These are phyloP conservation scores for Eristalinus aeneus DNA, from an alignment of 2,888 invertebrate genomes.

Conservation along the genomic window DNA sequence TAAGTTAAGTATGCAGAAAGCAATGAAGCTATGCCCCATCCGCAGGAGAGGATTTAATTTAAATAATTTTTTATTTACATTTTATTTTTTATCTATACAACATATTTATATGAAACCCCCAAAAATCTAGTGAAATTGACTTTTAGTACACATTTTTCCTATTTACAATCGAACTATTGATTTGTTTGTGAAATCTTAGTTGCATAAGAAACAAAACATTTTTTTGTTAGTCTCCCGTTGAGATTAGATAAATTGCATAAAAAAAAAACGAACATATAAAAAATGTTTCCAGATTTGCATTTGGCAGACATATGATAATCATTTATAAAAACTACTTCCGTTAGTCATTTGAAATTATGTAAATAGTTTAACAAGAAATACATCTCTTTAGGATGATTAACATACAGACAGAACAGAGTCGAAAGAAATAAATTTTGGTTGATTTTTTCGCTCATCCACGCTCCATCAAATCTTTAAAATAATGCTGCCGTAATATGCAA, in stretches of 20 bases:
- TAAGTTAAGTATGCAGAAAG: slow-evolving; percentile 50
- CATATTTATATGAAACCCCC: neutral
- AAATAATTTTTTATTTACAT: neutral
- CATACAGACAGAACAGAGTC: slow-evolving; percentile 7
- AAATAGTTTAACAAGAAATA: slow-evolving; percentile 25
- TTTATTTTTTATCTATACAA: neutral
- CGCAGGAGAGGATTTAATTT: slow-evolving; percentile 29
- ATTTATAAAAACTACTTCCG: neutral
- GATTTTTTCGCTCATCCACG: slow-evolving; percentile 37
- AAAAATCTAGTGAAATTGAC: slow-evolving; percentile 18
- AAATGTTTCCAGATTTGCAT: slow-evolving; percentile 46
- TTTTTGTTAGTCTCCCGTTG: slow-evolving; percentile 15
- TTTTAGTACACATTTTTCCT: neutral
- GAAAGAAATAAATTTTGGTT: slow-evolving; percentile 34
- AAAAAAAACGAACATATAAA: neutral
- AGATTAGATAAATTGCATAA: neutral
- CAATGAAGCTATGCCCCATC: slow-evolving; percentile 2
- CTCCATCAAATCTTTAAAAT: neutral
- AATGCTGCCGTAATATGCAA: slow-evolving; percentile 21
- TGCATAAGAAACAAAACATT: too few relatives aligned
- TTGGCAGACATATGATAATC: slow-evolving; percentile 19
- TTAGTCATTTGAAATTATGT: neutral
- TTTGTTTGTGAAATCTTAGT: slow-evolving; percentile 1
- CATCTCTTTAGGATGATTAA: slow-evolving; percentile 26
- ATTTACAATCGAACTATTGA: slow-evolving; percentile 5